phyloP scores from a whole-genome alignment of 2,888 invertebrate genomes.

The Brenthis hecate region DNA sequence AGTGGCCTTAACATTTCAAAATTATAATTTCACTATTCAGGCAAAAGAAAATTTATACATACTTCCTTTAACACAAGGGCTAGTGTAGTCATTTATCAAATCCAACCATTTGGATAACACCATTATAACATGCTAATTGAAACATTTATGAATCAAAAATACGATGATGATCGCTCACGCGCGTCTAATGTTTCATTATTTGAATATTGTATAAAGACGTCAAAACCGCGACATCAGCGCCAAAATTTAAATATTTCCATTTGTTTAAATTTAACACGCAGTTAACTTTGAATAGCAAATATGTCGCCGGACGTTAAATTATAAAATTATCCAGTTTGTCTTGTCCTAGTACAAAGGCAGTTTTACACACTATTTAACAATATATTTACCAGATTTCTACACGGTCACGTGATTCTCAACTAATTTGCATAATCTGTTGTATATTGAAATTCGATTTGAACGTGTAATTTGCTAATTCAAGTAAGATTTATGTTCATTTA shows the following conservation, averaged over 20 bases:
- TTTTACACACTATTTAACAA: slow-evolving; percentile 79
- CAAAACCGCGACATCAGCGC: slow-evolving; percentile 70
- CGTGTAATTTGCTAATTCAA: slow-evolving; percentile 50
- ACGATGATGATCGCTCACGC: slow-evolving; percentile 65
- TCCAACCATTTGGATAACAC: slow-evolving; percentile 29
- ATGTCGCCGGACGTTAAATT: slow-evolving; percentile 62
- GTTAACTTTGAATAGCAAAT: slow-evolving; percentile 70
- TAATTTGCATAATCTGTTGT: slow-evolving; percentile 71
- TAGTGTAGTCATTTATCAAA: slow-evolving; percentile 32
- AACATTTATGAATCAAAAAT: slow-evolving; percentile 60
- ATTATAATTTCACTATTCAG: neutral
- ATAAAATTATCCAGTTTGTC: slow-evolving; percentile 67
- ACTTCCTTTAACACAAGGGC: slow-evolving; percentile 1
- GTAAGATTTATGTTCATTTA: slow-evolving; percentile 44
- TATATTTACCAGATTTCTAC: slow-evolving; percentile 63
- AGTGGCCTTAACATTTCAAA: neutral
- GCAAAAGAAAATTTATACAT: slow-evolving; percentile 7
- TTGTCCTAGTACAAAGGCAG: slow-evolving; percentile 60
- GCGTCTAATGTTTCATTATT: slow-evolving; percentile 66
- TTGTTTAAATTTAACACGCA: slow-evolving; percentile 79
- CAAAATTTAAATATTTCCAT: slow-evolving; percentile 71
- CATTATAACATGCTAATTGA: slow-evolving; percentile 45
- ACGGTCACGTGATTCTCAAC: slow-evolving; percentile 63
- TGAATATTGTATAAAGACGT: slow-evolving; percentile 75
- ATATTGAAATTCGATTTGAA: slow-evolving; percentile 54